Conservation (phyloP, 2,888 invertebrate species). For the Eucriotettix oculatus region DNA sequence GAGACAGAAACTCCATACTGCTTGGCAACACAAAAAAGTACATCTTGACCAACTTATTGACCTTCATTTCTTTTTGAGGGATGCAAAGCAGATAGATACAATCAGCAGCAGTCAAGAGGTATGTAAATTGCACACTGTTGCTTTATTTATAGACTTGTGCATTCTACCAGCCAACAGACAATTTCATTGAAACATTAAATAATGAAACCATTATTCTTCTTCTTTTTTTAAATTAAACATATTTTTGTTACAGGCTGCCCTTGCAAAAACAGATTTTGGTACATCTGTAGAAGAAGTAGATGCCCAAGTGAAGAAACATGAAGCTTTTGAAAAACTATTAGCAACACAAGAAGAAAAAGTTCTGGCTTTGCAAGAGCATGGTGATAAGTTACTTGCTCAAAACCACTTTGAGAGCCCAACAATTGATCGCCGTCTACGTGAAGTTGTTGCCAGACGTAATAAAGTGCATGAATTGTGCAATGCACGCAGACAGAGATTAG, state of each 20-base stretch:
- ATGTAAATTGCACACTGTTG: neutral
- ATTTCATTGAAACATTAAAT: neutral
- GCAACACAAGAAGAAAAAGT: slow-evolving; percentile 80
- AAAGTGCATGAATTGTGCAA: slow-evolving; percentile 50
- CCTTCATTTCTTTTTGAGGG: slow-evolving; percentile 84
- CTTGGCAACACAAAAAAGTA: slow-evolving; percentile 80
- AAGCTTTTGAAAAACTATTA: slow-evolving; percentile 83
- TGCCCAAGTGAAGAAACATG: slow-evolving; percentile 79
- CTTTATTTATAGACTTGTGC: neutral
- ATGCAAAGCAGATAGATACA: slow-evolving; percentile 83
- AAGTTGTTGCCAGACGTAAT: slow-evolving; percentile 51
- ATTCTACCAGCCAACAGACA: neutral
- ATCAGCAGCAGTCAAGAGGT: slow-evolving; percentile 74
- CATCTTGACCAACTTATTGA: slow-evolving; percentile 82
- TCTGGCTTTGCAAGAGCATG: slow-evolving; percentile 62
- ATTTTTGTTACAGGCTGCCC: slow-evolving; percentile 16
- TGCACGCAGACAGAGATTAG: slow-evolving; percentile 48
- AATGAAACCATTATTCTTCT: slow-evolving; percentile 17
- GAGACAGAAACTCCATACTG: slow-evolving; percentile 57
- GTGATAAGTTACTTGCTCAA: slow-evolving; percentile 70
- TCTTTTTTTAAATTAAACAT: slow-evolving; percentile 1
- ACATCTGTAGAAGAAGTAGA: slow-evolving; percentile 61
- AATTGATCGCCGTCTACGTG: slow-evolving; percentile 56
- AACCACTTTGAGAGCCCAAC: slow-evolving; percentile 79
- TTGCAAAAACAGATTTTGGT: slow-evolving; percentile 21